Evolutionary conservation across 1,140 invertebrate species (phyloP), one percentile per base, ranked within the genome.

Genomic region (Pomacea maculata): DNA sequence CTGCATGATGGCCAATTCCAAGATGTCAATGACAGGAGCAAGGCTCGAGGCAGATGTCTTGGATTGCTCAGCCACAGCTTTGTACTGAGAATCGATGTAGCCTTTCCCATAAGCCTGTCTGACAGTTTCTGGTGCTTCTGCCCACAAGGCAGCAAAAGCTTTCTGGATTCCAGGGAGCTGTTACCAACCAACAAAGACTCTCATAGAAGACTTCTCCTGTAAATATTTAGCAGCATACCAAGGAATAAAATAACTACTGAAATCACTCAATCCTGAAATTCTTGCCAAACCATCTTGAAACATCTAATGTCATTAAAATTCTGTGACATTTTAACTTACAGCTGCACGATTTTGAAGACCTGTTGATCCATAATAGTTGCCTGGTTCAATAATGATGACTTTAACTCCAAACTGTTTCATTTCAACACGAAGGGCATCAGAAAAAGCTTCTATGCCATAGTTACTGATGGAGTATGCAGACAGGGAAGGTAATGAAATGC

Each of bases 391-490:
- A 14, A 88, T 84, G 17, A 90, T 83, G 6, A 92, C 91, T 52
- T 89, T 86, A 0, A 92, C 89, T 29, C 86, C 87, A 83, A 91
- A 91, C 78, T 88, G 87, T 8, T 64, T 52, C 83, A 92, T 84
- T 83, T 92, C 92, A 14, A 87, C 65, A 14, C 91, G 80, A 2
- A 93, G 83, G 61, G 85, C 83, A 81, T 91, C 86, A 17, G 83
- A 87, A 74, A 92, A 87, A 52, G 86, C 94, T 54, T 93, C 89
- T 10, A 97, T 82, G 0, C 93, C 96, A 25, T 94, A 94, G 91
- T 97, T 97, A 0, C 95, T 95, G 1, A 96, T 95, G 6, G 94
- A 94, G 89, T 97, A 97, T 11, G 94, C 91, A 0, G 94, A 91
- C 54, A 96, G 91, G 0, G 94, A 94, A 0, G 96, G 96, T 14